Conservation (phyloP, 2,888 invertebrate species). For the Ptychoptera albimana region DNA sequence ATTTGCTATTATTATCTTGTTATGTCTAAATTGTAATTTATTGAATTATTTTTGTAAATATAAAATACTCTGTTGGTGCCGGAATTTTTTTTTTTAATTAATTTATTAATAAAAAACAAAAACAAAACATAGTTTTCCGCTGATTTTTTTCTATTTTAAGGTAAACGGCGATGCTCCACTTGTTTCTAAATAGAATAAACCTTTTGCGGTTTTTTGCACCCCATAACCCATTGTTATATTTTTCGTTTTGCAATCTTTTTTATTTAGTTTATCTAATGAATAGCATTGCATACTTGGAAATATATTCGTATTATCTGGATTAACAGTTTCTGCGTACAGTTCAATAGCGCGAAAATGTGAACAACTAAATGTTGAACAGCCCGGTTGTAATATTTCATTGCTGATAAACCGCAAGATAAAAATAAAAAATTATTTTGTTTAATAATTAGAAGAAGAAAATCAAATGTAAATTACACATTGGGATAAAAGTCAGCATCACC, state of each 20-base stretch:
- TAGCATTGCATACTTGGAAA: slow-evolving; percentile 19
- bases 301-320: slow-evolving; percentile 19
- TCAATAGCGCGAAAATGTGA: slow-evolving; percentile 21
- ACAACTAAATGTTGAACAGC: slow-evolving; percentile 19
- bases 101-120: no score
- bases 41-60: no score
- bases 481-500: slow-evolving; percentile 28
- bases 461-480: slow-evolving; percentile 13
- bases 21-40: no score
- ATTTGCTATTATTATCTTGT: no score
- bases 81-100: no score
- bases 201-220: slow-evolving; percentile 17
- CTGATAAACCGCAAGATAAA: not conserved
- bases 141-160: no score
- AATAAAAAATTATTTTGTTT: no score
- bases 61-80: no score
- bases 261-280: slow-evolving; percentile 17
- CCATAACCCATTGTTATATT: slow-evolving; percentile 23
- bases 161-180: slow-evolving; percentile 2
- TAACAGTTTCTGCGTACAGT: slow-evolving; percentile 22
- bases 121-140: no score
- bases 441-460: not conserved
- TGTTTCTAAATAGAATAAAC: slow-evolving; percentile 11
- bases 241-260: slow-evolving; percentile 17
- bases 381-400: slow-evolving; percentile 19